Evolutionary conservation across 2,797 vertebrate genomes (phyloP).

Genomic region (Fringilla coelebs): DNA sequence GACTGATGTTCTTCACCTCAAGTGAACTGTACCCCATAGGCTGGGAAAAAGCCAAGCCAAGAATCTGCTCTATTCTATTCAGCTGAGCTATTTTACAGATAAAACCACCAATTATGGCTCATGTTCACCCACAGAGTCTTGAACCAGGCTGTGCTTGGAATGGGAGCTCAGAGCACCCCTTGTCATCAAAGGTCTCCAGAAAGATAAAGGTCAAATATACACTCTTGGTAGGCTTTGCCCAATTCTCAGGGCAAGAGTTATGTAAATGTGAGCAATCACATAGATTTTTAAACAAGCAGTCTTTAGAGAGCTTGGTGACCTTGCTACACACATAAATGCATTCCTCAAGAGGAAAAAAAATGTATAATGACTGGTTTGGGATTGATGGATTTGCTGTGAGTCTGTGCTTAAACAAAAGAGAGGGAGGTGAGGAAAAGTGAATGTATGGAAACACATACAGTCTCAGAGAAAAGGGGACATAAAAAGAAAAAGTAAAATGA

Average conservation of each 20-base stretch:
- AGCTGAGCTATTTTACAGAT: background rate
- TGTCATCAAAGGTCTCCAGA: background rate
- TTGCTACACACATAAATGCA: background rate
- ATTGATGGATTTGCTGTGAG: background rate
- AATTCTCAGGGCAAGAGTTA: background rate
- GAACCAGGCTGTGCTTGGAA: background rate
- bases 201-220: background rate
- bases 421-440: background rate
- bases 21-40: background rate
- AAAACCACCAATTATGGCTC: background rate
- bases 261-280: background rate
- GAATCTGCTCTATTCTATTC: background rate
- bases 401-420: background rate
- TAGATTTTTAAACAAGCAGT: background rate
- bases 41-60: background rate
- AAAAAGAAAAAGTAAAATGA: background rate
- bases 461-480: background rate
- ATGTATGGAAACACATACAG: background rate
- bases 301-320: slow-evolving; percentile 7
- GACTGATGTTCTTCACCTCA: background rate
- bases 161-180: background rate
- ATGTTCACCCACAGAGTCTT: background rate
- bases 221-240: background rate
- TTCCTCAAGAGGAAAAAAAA: background rate
- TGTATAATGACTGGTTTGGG: background rate